Conservation (phyloP, 2,888 invertebrate species). For the Didymodactylos carnosus region DNA sequence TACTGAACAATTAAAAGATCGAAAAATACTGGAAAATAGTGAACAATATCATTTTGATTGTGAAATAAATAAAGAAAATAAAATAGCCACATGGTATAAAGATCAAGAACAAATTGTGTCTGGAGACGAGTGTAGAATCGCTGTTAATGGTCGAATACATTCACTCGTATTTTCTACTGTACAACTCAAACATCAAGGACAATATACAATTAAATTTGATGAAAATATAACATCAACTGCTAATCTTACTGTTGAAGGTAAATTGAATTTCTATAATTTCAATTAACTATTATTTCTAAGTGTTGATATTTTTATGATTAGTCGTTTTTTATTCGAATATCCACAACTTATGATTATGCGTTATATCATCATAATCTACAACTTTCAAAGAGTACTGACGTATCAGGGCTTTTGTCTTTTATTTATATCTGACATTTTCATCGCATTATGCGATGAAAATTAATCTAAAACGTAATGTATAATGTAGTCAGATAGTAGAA, state of each 20-base stretch:
- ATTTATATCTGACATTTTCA: no score
- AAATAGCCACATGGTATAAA: slow-evolving; percentile 12
- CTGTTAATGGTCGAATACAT: neutral
- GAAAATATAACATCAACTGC: neutral
- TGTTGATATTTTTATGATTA: no score
- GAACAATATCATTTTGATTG: neutral
- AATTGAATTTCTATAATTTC: no score
- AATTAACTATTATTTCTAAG: no score
- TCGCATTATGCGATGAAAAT: no score
- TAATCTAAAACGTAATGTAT: no score
- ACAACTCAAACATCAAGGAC: neutral
- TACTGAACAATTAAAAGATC: neutral
- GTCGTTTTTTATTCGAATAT: no score
- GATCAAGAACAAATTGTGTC: neutral
- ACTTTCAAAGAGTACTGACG: no score
- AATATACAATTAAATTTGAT: neutral
- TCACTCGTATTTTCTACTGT: neutral
- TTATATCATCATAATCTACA: no score
- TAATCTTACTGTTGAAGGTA: neutral
- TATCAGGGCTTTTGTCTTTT: no score
- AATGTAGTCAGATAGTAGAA: no score
- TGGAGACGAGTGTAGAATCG: neutral
- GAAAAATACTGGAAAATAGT: neutral
- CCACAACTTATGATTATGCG: no score
- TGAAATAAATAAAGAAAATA: slow-evolving; percentile 13